Percentiles rank a stretch among this genome's conserved stretches.
These are phyloP conservation scores for Sebastes oblongus DNA, from an alignment of 2,797 vertebrate genomes.

Conservation along the genomic window DNA sequence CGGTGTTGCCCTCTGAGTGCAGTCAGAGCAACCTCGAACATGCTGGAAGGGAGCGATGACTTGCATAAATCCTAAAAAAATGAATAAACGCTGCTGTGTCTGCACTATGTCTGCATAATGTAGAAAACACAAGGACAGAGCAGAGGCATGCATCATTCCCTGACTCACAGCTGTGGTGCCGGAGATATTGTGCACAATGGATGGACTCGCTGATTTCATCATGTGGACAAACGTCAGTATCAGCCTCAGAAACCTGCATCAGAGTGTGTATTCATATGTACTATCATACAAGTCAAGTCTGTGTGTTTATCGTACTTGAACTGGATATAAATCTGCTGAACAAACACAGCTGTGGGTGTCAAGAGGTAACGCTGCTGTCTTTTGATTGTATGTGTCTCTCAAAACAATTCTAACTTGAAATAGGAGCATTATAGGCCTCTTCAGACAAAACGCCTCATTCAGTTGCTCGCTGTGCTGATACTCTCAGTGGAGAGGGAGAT, in stretches of 20 bases:
- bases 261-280: background rate
- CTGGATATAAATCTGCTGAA: background rate
- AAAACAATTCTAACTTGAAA: background rate
- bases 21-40: background rate
- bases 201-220: background rate
- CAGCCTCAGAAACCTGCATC: background rate
- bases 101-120: background rate
- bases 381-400: background rate
- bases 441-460: background rate
- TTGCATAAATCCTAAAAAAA: slow-evolving; percentile 21
- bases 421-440: background rate
- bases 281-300: background rate
- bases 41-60: slow-evolving; percentile 5
- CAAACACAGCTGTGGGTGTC: background rate
- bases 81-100: slow-evolving; percentile 15
- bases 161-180: background rate
- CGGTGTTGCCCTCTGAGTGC: background rate
- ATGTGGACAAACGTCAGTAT: background rate
- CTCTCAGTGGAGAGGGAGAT: background rate
- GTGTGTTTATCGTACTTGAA: background rate
- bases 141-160: background rate
- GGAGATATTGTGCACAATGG: background rate
- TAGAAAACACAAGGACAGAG: slow-evolving; percentile 9
- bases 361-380: background rate
- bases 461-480: background rate